phyloP scores from a whole-genome alignment of 2,888 invertebrate genomes.

The Keiferia lycopersicella region DNA sequence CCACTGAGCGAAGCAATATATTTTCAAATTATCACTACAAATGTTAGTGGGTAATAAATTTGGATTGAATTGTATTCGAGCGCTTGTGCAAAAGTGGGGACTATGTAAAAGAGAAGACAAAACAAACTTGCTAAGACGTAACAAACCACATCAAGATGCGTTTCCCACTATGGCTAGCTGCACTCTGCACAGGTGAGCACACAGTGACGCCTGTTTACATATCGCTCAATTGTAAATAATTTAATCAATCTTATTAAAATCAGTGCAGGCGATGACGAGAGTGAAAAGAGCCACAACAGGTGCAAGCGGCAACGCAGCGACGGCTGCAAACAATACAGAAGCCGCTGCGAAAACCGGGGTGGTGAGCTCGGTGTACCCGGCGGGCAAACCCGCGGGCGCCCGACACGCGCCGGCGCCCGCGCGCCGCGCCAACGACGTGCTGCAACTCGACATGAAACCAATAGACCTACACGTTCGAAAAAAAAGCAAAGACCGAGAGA shows the following conservation, averaged over 20 bases:
- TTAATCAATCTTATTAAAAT: background rate
- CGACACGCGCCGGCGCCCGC: background rate
- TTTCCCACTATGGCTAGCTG: background rate
- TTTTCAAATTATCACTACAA: constrained; percentile 7
- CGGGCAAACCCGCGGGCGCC: background rate
- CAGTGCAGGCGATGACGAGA: constrained; percentile 3
- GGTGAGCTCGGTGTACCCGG: background rate
- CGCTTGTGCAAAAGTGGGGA: background rate
- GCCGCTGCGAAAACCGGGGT: background rate
- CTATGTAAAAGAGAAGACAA: background rate
- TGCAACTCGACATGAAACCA: background rate
- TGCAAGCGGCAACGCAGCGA: background rate
- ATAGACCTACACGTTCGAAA: background rate
- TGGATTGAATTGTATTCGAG: background rate
- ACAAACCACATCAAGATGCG: background rate
- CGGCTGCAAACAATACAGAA: background rate
- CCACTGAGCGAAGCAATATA: background rate
- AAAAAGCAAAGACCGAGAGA: background rate
- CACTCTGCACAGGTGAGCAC: background rate
- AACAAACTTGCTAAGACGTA: background rate
- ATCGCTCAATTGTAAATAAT: no score
- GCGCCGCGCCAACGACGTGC: background rate
- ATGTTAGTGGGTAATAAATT: background rate
- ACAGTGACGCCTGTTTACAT: background rate
- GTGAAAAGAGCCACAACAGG: background rate